Conservation (phyloP, 2,888 invertebrate species). For the Cephus runcator region DNA sequence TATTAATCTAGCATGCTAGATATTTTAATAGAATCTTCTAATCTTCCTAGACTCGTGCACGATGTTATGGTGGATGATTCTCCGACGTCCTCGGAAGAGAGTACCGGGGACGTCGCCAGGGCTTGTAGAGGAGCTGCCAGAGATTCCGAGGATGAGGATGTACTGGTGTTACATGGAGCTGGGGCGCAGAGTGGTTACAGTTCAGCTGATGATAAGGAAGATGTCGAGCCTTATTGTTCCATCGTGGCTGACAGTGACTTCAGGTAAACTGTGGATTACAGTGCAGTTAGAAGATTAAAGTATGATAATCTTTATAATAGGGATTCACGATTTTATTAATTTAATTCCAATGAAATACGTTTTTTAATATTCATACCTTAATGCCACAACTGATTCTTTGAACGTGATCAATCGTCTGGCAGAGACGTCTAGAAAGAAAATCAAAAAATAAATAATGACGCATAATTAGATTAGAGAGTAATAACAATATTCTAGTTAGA, state of each 20-base stretch:
- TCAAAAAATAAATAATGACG: background rate
- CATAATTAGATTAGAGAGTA: background rate
- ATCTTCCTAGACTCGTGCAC: slow-evolving; percentile 78
- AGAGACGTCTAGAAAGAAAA: no score
- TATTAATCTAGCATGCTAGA: background rate
- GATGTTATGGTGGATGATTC: slow-evolving; percentile 86
- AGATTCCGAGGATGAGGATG: slow-evolving; percentile 62
- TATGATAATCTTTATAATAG: background rate
- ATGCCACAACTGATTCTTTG: no score
- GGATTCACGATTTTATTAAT: background rate
- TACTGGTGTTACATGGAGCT: slow-evolving; percentile 48
- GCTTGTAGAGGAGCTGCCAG: slow-evolving; percentile 48
- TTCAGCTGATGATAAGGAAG: slow-evolving; percentile 60
- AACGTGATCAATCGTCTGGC: no score
- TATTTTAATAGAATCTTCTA: background rate
- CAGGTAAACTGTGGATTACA: slow-evolving; percentile 40
- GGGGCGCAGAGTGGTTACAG: slow-evolving; percentile 53
- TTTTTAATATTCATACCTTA: no score
- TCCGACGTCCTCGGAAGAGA: slow-evolving; percentile 81
- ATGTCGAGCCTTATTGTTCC: slow-evolving; percentile 58
- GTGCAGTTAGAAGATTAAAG: background rate
- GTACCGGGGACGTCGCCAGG: slow-evolving; percentile 72
- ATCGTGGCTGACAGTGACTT: slow-evolving; percentile 63
- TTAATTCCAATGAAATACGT: no score
- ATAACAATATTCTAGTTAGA: background rate